Percentiles rank a stretch among this genome's conserved stretches.
Conservation (phyloP, 92 coral and sea anemone genomes). For the Palythoa grandis region DNA sequence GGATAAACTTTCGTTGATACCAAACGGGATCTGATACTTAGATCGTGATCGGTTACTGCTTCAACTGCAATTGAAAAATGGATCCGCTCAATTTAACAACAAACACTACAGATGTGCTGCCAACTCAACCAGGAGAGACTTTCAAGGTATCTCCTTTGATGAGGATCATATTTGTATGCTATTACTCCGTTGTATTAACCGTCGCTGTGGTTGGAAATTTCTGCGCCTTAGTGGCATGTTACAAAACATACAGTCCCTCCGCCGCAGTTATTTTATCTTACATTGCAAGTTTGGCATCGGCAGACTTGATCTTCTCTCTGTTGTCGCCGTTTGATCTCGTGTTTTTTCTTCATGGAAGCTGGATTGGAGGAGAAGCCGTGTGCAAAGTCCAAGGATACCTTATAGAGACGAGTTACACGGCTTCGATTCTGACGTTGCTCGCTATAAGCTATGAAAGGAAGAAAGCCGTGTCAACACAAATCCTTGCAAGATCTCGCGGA, state of each 20-base stretch:
- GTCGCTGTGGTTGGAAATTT: slow-evolving; percentile 77
- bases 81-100: background rate
- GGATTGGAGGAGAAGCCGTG: slow-evolving; percentile 72
- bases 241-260: slow-evolving; percentile 66
- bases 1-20: background rate
- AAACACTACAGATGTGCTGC: slow-evolving; percentile 18
- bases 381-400: slow-evolving; percentile 82
- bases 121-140: background rate
- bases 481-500: slow-evolving; percentile 71
- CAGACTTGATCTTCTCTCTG: slow-evolving; percentile 78
- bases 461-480: slow-evolving; percentile 73
- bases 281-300: slow-evolving; percentile 80
- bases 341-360: slow-evolving; percentile 64
- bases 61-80: background rate
- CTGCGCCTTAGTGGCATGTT: slow-evolving; percentile 79
- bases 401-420: slow-evolving; percentile 80
- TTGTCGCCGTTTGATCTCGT: slow-evolving; percentile 75
- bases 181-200: slow-evolving; percentile 58
- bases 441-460: slow-evolving; percentile 80
- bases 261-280: slow-evolving; percentile 69
- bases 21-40: background rate
- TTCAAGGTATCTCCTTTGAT: slow-evolving; percentile 33
- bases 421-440: slow-evolving; percentile 73
- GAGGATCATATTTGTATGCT: slow-evolving; percentile 16
- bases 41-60: background rate